These are phyloP conservation scores for Pygocentrus nattereri DNA, from an alignment of 2,797 vertebrate species.

Conservation along the genomic window DNA sequence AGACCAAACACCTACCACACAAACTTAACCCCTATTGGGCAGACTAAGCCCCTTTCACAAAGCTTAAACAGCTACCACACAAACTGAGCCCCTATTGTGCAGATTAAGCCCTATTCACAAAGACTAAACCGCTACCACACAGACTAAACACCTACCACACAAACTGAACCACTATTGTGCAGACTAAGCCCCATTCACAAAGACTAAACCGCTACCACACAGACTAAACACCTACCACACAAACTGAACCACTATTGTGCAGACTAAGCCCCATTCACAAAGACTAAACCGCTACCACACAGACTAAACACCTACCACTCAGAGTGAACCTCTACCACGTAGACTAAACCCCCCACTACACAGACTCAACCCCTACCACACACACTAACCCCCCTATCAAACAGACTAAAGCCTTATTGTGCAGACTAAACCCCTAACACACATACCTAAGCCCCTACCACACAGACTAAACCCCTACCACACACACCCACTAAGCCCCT, in stretches of 20 bases:
- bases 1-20: too few species aligned
- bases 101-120: background rate
- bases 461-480: background rate
- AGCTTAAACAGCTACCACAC: background rate
- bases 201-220: background rate
- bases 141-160: background rate
- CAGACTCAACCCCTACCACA: background rate
- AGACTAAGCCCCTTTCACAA: background rate
- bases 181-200: background rate
- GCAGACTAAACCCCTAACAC: background rate
- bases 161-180: background rate
- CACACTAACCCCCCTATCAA: background rate
- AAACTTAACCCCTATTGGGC: background rate
- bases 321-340: background rate
- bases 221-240: background rate
- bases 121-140: background rate
- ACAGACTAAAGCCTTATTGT: background rate
- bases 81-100: background rate
- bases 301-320: background rate
- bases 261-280: background rate
- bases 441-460: background rate
- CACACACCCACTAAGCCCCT: background rate
- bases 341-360: background rate
- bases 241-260: background rate
- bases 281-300: background rate